These are phyloP conservation scores for Drosophila mauritiana DNA, from an alignment of 1,140 invertebrate genomes.

Conservation along the genomic window DNA sequence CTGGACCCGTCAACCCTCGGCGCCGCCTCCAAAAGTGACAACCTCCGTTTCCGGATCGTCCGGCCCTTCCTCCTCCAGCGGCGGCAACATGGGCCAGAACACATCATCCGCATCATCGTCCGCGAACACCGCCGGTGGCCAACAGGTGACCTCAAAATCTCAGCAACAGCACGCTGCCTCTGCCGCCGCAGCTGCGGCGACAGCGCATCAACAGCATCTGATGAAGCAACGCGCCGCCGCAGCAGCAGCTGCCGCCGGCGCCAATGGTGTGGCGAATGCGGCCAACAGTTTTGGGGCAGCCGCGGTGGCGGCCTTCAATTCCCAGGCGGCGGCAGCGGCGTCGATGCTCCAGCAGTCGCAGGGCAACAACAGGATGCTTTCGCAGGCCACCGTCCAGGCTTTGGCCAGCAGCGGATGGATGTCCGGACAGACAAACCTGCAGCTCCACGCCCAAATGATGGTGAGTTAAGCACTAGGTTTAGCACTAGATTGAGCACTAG, in stretches of 20 bases:
- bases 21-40: slow-evolving; percentile 82
- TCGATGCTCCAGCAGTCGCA: slow-evolving; percentile 57
- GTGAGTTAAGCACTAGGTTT: slow-evolving; percentile 55
- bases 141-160: slow-evolving; percentile 52
- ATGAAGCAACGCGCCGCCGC: slow-evolving; percentile 67
- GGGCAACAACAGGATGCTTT: slow-evolving; percentile 65
- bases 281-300: slow-evolving; percentile 55
- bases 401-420: slow-evolving; percentile 77
- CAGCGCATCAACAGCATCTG: slow-evolving; percentile 67
- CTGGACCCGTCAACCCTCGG: slow-evolving; percentile 87
- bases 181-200: slow-evolving; percentile 77
- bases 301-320: slow-evolving; percentile 68
- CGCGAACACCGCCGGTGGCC: slow-evolving; percentile 24
- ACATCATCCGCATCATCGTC: slow-evolving; percentile 1
- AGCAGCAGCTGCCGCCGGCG: slow-evolving; percentile 49
- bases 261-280: slow-evolving; percentile 55
- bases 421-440: slow-evolving; percentile 69
- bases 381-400: slow-evolving; percentile 76
- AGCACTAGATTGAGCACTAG: no score
- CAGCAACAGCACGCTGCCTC: slow-evolving; percentile 55
- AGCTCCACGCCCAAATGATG: slow-evolving; percentile 82
- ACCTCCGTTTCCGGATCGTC: neutral
- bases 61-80: slow-evolving; percentile 36
- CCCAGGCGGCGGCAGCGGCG: slow-evolving; percentile 61
- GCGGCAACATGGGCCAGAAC: neutral